Evolutionary conservation across 2,113 vertebrate genomes (phyloP), one percentile per base, ranked within the genome.

Genomic region (Macquaria australasica): DNA sequence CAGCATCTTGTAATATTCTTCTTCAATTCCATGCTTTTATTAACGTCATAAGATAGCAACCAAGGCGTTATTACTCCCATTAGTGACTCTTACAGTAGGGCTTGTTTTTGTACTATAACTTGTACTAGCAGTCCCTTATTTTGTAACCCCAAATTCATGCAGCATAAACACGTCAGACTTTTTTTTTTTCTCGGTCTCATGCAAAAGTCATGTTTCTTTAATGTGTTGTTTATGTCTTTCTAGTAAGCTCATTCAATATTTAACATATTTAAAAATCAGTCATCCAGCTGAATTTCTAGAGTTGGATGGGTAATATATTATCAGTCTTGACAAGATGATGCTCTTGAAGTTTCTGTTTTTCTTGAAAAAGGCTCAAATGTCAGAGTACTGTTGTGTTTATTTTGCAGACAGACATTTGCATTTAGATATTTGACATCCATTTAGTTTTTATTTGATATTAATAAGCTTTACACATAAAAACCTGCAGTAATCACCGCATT

Each of bases 1-100:
- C 8, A 73, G 37, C 28, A 81, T 85, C 45, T 83, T 79, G 53
- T 67, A 59, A 80, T 82, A 48, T 76, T 87, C 58, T 67, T 82
- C 77, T 71, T 76, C 23, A 69, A 68, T 39, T 82, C 53, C 37
- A 39, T 68, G 43, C 75, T 4, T 59, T 87, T 75, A 86, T 79
- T 71, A 74, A 55, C 51, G 70, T 77, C 63, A 43, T 58, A 51
- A 63, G 50, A 71, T 25, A 6, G 50, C 77, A 76, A 41, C 85
- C 39, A 43, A n/a, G 20, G 31, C 21, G 43, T 59, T 67, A 70
- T 71, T 56, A 62, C 39, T 56, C 20, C 37, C 28, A 2, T 64
- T 82, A 63, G 75, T 69, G 64, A 15, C 63, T 69, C n/a, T 50
- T 60, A 37, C 7, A 14, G 63, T 50, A 5, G 15, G 11, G 16